phyloP scores from a whole-genome alignment of 2,888 invertebrate species.

The Epirrhoe alternata region DNA sequence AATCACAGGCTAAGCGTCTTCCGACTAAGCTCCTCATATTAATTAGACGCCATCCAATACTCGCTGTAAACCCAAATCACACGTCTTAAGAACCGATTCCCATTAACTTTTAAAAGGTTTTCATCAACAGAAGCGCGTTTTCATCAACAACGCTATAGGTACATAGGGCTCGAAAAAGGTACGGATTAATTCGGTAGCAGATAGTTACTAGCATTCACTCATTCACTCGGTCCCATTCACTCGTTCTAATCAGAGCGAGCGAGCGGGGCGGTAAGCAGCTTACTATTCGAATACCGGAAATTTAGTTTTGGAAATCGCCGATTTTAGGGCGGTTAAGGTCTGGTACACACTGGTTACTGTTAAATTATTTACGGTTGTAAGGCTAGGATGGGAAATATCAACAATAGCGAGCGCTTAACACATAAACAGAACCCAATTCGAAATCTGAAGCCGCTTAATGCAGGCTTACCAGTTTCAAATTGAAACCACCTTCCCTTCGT shows the following conservation, averaged over 20 bases:
- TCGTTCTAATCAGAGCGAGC: conserved; percentile 59
- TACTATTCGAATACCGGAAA: conserved; percentile 62
- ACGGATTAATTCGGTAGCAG: conserved; percentile 43
- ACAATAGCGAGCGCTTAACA: neutral
- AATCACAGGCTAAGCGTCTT: conserved; percentile 15
- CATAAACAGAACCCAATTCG: neutral
- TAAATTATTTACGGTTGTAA: conserved; percentile 15
- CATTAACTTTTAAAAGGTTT: conserved; percentile 53
- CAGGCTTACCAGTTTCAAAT: neutral
- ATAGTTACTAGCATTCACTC: conserved; percentile 57
- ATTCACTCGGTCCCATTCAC: conserved; percentile 59
- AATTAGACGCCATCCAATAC: conserved; percentile 31
- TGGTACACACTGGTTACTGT: conserved; percentile 25
- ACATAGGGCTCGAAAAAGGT: conserved; percentile 52
- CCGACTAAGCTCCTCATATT: conserved; percentile 33
- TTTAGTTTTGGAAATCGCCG: conserved; percentile 59
- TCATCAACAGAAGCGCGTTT: conserved; percentile 46
- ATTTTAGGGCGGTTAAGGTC: conserved; percentile 45
- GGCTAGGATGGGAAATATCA: conserved; percentile 1
- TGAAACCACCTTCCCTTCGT: neutral
- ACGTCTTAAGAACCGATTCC: conserved; percentile 20
- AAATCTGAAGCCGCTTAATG: neutral
- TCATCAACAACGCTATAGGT: conserved; percentile 54
- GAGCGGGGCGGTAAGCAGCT: conserved; percentile 65
- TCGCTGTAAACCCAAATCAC: neutral